These are phyloP conservation scores for Eremophila alpestris DNA, from an alignment of 2,797 vertebrate genomes.

Conservation along the genomic window DNA sequence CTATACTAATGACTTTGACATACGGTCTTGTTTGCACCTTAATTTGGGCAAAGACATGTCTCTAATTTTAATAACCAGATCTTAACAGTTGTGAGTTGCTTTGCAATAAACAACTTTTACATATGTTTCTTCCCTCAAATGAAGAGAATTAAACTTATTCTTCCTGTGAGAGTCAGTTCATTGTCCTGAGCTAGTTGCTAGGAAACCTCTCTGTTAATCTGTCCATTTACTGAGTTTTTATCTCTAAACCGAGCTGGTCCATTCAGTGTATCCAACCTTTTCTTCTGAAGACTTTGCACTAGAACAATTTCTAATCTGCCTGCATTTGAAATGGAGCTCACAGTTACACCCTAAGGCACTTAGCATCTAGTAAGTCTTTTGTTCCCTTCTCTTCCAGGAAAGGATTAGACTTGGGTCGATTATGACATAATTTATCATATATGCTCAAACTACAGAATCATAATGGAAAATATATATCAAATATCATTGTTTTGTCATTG, in stretches of 20 bases:
- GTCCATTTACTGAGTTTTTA: not conserved
- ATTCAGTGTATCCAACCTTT: not conserved
- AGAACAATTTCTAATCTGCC: not conserved
- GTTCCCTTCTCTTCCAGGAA: not conserved
- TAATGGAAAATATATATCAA: not conserved
- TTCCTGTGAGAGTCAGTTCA: not conserved
- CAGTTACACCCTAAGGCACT: not conserved
- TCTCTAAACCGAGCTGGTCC: not conserved
- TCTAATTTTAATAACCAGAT: not conserved
- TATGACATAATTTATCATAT: not conserved
- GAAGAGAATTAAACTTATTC: not conserved
- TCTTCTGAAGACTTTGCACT: not conserved
- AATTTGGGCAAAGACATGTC: not conserved
- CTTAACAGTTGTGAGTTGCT: not conserved
- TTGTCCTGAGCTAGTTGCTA: slow-evolving; percentile 28
- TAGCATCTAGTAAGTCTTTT: not conserved
- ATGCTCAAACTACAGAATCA: not conserved
- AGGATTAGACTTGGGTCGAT: not conserved
- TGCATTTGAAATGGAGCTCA: not conserved
- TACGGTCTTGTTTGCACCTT: accelerated
- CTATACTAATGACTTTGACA: not conserved
- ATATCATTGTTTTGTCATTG: not conserved
- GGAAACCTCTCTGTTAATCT: slow-evolving; percentile 21
- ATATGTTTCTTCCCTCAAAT: not conserved
- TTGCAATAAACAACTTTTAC: not conserved